These are phyloP conservation scores for Sorex araneus DNA, from an alignment of 2,113 vertebrate species.

Conservation along the genomic window DNA sequence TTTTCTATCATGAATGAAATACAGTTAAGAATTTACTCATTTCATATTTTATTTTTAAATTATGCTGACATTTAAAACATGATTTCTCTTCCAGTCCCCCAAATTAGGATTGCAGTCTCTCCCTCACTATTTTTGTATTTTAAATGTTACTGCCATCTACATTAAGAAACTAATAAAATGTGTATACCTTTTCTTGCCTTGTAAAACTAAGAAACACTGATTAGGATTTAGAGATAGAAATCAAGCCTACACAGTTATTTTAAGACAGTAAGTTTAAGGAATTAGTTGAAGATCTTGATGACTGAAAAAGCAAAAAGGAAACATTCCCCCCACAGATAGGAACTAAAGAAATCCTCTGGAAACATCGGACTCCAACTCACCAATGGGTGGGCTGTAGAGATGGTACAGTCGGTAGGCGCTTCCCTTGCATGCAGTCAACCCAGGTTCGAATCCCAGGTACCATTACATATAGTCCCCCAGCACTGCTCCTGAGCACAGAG, in stretches of 20 bases:
- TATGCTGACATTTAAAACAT: not conserved
- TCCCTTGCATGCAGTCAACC: too few species aligned
- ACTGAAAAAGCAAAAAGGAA: not conserved
- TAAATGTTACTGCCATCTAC: not conserved
- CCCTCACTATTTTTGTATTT: not conserved
- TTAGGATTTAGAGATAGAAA: not conserved
- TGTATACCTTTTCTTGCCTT: not conserved
- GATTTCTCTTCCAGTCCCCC: too few species aligned
- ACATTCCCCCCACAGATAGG: not conserved
- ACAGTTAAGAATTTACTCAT: not conserved
- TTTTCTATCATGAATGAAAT: not conserved
- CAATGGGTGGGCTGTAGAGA: too few species aligned
- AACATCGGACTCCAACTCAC: too few species aligned
- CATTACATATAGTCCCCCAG: too few species aligned
- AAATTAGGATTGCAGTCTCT: slow-evolving; percentile 5
- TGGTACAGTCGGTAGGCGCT: too few species aligned
- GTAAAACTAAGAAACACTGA: not conserved
- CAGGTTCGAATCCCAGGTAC: too few species aligned
- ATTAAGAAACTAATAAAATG: not conserved
- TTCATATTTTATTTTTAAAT: slow-evolving; percentile 16
- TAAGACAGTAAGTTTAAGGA: slow-evolving; percentile 1
- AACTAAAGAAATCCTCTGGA: not conserved
- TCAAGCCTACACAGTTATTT: slow-evolving; percentile 36
- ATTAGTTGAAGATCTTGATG: not conserved
- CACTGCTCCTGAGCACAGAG: too few species aligned